Percentiles rank a stretch among this genome's conserved stretches.
Conservation (phyloP, 2,113 vertebrate species). For the Clupea harengus region DNA sequence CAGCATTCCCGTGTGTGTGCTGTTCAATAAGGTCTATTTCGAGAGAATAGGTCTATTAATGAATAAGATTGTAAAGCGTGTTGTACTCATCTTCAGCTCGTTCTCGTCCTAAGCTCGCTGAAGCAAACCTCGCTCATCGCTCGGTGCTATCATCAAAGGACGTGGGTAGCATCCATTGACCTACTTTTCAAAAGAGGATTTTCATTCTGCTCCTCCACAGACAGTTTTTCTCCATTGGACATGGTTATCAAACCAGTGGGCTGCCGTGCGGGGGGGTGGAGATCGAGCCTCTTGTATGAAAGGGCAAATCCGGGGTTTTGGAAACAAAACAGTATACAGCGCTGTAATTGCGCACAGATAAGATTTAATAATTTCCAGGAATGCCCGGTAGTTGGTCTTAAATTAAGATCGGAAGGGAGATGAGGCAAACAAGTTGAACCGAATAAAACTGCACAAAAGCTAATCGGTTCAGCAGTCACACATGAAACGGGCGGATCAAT, state of each 20-base stretch:
- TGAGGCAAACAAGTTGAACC: background rate
- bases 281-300: slow-evolving; percentile 14
- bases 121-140: slow-evolving; percentile 9
- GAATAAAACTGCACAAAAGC: background rate
- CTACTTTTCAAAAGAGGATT: slow-evolving; percentile 65
- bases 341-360: background rate
- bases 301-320: background rate
- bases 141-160: slow-evolving; percentile 41
- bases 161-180: slow-evolving; percentile 58
- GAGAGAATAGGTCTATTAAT: too few relatives aligned
- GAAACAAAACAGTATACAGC: background rate
- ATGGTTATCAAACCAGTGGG: slow-evolving; percentile 25
- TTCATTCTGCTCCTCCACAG: slow-evolving; percentile 46
- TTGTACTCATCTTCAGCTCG: background rate
- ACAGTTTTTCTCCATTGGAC: slow-evolving; percentile 34
- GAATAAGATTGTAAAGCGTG: too few relatives aligned
- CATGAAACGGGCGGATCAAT: background rate
- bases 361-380: background rate
- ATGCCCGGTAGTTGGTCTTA: background rate
- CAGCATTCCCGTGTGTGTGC: too few relatives aligned
- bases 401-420: background rate
- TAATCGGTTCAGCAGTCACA: background rate
- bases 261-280: background rate
- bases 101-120: background rate
- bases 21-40: too few relatives aligned